Evolutionary conservation across 2,888 invertebrate genomes (phyloP).

Genomic region (Pharmacophagus antenor): DNA sequence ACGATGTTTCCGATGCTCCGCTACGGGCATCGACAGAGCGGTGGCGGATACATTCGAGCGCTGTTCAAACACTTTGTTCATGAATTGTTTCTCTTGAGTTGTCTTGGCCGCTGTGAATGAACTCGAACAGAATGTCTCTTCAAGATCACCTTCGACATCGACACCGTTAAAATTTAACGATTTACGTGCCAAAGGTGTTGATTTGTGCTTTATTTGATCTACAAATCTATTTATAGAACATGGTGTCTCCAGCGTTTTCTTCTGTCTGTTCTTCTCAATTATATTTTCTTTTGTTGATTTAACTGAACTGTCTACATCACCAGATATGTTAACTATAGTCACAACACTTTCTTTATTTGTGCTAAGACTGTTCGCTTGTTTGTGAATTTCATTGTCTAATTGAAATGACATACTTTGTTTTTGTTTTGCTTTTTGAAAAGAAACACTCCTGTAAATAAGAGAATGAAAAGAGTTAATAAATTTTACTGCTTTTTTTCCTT

Average conservation of each 20-base stretch:
- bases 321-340: slow-evolving; percentile 53
- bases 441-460: slow-evolving; percentile 50
- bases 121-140: slow-evolving; percentile 58
- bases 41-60: slow-evolving; percentile 44
- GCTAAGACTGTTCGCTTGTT: slow-evolving; percentile 12
- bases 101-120: slow-evolving; percentile 50
- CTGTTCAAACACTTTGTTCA: slow-evolving; percentile 63
- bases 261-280: slow-evolving; percentile 39
- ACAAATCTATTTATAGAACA: slow-evolving; percentile 62
- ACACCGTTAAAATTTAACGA: slow-evolving; percentile 59
- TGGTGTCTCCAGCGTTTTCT: slow-evolving; percentile 55
- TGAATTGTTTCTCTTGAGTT: slow-evolving; percentile 66
- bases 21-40: slow-evolving; percentile 34
- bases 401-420: slow-evolving; percentile 37
- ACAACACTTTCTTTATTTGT: slow-evolving; percentile 34
- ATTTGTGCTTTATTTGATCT: slow-evolving; percentile 61
- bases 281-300: slow-evolving; percentile 46
- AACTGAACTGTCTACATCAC: slow-evolving; percentile 43
- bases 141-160: slow-evolving; percentile 45
- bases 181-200: slow-evolving; percentile 67
- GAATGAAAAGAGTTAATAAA: no score
- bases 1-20: slow-evolving; percentile 35
- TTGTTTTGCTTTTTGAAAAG: slow-evolving; percentile 49
- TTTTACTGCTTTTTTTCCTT: no score
- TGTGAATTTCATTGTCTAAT: slow-evolving; percentile 22